Base-by-base conservation (phyloP, 2,797 vertebrate species). In the Anguilla anguilla region DNA sequence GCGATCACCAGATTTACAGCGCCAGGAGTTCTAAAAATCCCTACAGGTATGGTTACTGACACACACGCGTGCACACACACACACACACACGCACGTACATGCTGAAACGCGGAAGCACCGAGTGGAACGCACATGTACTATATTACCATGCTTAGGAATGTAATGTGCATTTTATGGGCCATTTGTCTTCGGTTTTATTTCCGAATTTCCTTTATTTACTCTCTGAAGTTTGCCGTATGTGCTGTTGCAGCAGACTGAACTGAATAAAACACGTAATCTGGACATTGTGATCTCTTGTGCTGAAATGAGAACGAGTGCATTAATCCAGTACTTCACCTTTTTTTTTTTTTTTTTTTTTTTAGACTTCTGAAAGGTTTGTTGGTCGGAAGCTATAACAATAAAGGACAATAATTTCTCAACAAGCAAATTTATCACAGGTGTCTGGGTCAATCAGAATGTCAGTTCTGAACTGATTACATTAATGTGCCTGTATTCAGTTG, bases 21-120 rank as follows among this genome's bases (percentile, higher is more conserved):
- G 1, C 89, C 88, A 90, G 87, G 86, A 88, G 88, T 84, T 81
- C 17, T 49, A 82, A 87, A 89, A 89, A 89, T 91, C 87, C 85
- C n/a, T 10, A 85, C 43, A 85, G 84, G 55, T 67, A 57, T 74
- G 22, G 28, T n/a, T 84, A 72, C 53, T 69, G 72, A 67, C 67
- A 77, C 67, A 79, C 25, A 83, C 43, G 64, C 53, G 72, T 6
- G 85, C 9, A 84, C 22, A 10, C 25, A 9, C 22, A 86, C 51
- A 67, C 53, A 77, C 10, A 87, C 9, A 85, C 17, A 77, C 81
- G 87, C 25, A 86, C 57, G 31, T 25, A 83, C 69, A 85, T 28
- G 87, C 35, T 90, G 84, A 87, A 85, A 90, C 82, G 59, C 86
- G 43, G 43, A 46, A 39, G 35, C 43, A n/a, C 79, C 22, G 0